A percentile compares a stretch with the other conserved stretches of the same genome.
Evolutionary conservation across 2,888 invertebrate genomes (phyloP).

Genomic region (Limnephilus marmoratus): DNA sequence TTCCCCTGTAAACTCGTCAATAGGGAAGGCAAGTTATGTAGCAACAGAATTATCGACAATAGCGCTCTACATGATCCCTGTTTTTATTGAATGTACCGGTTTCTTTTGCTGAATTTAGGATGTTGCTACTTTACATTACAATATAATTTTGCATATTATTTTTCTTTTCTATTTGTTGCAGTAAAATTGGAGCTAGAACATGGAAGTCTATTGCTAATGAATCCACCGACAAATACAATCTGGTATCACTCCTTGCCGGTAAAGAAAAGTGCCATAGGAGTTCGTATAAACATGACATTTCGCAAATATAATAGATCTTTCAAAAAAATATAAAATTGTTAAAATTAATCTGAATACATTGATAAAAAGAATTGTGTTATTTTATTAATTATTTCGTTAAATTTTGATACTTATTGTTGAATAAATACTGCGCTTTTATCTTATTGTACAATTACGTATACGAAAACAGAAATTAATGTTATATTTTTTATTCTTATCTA

Average conservation of each 20-base stretch:
- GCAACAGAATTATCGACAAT: no score
- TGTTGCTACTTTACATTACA: neutral
- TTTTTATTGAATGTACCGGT: no score
- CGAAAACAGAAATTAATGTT: no score
- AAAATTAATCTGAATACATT: neutral
- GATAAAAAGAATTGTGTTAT: neutral
- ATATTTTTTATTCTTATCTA: no score
- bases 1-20: no score
- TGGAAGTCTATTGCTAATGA: conserved; percentile 83
- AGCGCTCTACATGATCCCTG: no score
- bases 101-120: no score
- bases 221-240: conserved; percentile 82
- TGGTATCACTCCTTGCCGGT: conserved; percentile 85
- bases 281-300: conserved; percentile 83
- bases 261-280: conserved; percentile 76
- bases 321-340: neutral
- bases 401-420: neutral
- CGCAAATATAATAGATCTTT: conserved; percentile 71
- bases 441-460: no score
- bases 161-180: conserved; percentile 68
- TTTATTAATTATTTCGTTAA: neutral
- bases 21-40: no score
- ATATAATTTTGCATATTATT: neutral
- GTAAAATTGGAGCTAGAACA: conserved; percentile 80
- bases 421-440: neutral